These are phyloP conservation scores for Rhagium mordax DNA, from an alignment of 2,888 invertebrate genomes.

Conservation along the genomic window DNA sequence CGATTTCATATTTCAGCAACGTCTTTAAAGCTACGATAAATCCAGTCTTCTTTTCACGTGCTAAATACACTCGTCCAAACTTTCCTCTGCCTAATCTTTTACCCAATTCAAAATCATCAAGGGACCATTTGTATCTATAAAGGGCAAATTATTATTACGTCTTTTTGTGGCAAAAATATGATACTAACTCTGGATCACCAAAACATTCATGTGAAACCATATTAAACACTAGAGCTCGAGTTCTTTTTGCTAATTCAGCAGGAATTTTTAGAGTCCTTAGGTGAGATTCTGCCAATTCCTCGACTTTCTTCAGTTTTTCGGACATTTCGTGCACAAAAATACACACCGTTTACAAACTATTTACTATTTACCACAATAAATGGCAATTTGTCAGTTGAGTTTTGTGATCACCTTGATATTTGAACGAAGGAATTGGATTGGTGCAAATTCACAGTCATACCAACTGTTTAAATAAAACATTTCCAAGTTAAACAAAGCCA, in stretches of 20 bases:
- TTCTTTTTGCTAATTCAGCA: constrained; percentile 57
- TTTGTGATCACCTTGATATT: no score
- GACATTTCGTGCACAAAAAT: neutral
- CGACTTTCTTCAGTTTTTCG: constrained; percentile 17
- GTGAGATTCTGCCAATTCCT: constrained; percentile 40
- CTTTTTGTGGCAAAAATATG: constrained; percentile 15
- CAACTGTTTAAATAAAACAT: neutral
- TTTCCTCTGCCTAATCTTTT: constrained; percentile 92
- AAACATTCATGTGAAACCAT: constrained; percentile 77
- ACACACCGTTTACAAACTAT: neutral
- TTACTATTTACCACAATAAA: no score
- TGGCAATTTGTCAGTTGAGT: no score
- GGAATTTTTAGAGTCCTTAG: constrained; percentile 41
- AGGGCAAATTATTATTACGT: constrained; percentile 13
- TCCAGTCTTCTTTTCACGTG: constrained; percentile 85
- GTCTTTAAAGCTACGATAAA: constrained; percentile 86
- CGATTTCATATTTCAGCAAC: constrained; percentile 86
- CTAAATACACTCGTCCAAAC: constrained; percentile 93
- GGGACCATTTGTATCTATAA: constrained; percentile 78
- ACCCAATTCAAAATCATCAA: constrained; percentile 95
- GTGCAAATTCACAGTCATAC: neutral
- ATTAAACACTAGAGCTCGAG: constrained; percentile 67
- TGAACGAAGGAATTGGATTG: neutral
- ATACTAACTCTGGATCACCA: constrained; percentile 73
- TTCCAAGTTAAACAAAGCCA: no score